Conservation (phyloP, 1,140 invertebrate genomes). For the Neuroterus valhalla region DNA sequence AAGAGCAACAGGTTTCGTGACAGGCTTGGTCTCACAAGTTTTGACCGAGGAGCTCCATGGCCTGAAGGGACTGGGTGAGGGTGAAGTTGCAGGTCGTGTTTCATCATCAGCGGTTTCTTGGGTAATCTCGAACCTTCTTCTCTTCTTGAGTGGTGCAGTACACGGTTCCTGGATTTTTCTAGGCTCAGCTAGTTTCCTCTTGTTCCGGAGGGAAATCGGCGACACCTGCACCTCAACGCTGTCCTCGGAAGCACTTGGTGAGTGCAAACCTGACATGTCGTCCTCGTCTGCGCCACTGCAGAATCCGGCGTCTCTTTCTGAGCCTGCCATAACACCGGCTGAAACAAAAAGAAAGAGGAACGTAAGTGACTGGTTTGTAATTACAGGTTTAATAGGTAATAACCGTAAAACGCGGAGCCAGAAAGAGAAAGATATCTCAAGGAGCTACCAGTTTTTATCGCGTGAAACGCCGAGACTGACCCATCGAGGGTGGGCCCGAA, state of each 20-base stretch:
- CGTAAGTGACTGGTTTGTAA: conserved; percentile 34
- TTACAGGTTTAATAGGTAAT: conserved; percentile 46
- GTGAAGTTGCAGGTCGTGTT: conserved; percentile 61
- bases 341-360: conserved; percentile 54
- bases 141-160: conserved; percentile 80
- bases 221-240: conserved; percentile 82
- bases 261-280: conserved; percentile 80
- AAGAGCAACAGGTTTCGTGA: conserved; percentile 37
- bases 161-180: conserved; percentile 74
- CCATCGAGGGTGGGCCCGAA: no score
- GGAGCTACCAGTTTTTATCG: conserved; percentile 44
- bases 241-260: conserved; percentile 83
- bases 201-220: conserved; percentile 78
- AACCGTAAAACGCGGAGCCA: conserved; percentile 28
- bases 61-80: conserved; percentile 73
- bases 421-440: conserved; percentile 33
- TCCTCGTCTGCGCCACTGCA: conserved; percentile 83
- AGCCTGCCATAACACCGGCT: conserved; percentile 66
- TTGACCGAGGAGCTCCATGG: conserved; percentile 72
- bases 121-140: conserved; percentile 73
- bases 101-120: conserved; percentile 66
- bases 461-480: no score
- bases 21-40: conserved; percentile 32
- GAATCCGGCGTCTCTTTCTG: conserved; percentile 82
- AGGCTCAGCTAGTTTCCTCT: conserved; percentile 83